Percentiles rank a stretch among this genome's conserved stretches.
Conservation (phyloP, 2,888 invertebrate genomes). For the Dorcus hopei region DNA sequence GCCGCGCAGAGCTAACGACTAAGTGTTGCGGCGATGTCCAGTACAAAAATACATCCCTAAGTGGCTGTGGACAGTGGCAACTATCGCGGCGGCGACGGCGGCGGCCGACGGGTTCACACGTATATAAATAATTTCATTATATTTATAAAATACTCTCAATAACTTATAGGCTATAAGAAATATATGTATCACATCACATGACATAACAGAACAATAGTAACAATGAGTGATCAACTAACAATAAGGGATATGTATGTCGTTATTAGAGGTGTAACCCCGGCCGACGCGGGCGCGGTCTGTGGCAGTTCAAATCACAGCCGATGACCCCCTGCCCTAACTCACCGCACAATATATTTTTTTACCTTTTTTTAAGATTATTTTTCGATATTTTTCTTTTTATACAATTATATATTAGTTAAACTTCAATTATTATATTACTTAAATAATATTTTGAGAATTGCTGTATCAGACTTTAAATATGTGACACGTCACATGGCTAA, state of each 20-base stretch:
- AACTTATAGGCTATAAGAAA: constrained; percentile 49
- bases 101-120: constrained; percentile 20
- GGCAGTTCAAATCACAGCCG: constrained; percentile 52
- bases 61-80: constrained; percentile 24
- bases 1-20: constrained; percentile 34
- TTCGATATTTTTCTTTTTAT: constrained; percentile 35
- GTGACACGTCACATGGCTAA: constrained; percentile 34
- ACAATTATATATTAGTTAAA: constrained; percentile 30
- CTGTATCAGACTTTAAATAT: constrained; percentile 52
- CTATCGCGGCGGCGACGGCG: constrained; percentile 20
- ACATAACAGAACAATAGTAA: constrained; percentile 52
- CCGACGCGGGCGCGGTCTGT: constrained; percentile 35
- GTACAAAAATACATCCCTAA: constrained; percentile 15
- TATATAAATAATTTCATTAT: constrained; percentile 30
- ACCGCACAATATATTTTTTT: constrained; percentile 33
- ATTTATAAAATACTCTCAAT: constrained; percentile 40
- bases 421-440: constrained; percentile 38
- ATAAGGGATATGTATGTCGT: constrained; percentile 53
- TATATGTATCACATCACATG: constrained; percentile 48
- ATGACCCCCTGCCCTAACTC: constrained; percentile 40
- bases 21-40: constrained; percentile 20
- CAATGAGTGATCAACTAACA: constrained; percentile 50
- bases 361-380: constrained; percentile 40
- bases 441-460: constrained; percentile 53
- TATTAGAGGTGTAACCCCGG: constrained; percentile 27